Conservation (phyloP, 2,113 vertebrate species). For the Edolisoma coerulescens region DNA sequence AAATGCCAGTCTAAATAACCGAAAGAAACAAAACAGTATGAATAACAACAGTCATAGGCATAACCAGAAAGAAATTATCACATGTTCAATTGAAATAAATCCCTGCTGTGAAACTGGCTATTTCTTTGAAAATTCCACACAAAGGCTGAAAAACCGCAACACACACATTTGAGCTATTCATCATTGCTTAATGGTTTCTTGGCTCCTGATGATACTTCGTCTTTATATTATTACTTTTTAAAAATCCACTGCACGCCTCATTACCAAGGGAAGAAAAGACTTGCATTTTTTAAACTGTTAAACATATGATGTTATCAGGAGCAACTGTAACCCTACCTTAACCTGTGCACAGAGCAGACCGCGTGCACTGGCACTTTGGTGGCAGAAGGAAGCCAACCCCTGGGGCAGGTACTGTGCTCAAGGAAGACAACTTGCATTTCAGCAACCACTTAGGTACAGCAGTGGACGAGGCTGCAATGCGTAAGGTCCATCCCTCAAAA, state of each 20-base stretch:
- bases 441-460: neutral
- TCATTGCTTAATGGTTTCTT: neutral
- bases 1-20: slow-evolving; percentile 85
- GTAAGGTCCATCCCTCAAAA: neutral
- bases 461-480: neutral
- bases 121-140: neutral
- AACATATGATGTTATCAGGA: neutral
- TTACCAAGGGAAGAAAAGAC: neutral
- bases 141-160: neutral
- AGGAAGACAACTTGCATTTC: neutral
- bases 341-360: neutral
- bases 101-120: neutral
- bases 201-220: neutral
- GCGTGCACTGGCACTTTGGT: neutral
- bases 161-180: neutral
- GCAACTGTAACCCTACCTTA: neutral
- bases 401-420: neutral
- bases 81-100: neutral
- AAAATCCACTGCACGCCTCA: neutral
- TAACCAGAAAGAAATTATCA: neutral
- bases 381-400: neutral
- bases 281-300: neutral
- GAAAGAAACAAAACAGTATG: slow-evolving; percentile 78
- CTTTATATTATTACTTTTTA: neutral
- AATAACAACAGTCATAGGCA: slow-evolving; percentile 32